phyloP scores from a whole-genome alignment of 2,113 vertebrate species.

The Notothenia rossii region DNA sequence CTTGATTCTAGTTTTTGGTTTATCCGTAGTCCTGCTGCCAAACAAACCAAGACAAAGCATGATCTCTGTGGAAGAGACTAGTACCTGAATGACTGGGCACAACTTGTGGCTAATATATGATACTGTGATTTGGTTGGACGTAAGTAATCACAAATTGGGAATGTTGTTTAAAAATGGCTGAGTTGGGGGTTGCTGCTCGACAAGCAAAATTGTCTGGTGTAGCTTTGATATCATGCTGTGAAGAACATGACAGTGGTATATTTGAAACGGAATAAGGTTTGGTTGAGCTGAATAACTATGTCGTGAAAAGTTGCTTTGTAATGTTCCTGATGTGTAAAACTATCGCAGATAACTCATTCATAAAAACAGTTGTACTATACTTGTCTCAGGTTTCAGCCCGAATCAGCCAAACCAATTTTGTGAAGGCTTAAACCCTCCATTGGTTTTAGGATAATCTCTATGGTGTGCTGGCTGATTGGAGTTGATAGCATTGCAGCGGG shows the following conservation, averaged over 20 bases:
- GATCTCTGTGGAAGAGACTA: not conserved
- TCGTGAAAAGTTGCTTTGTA: not conserved
- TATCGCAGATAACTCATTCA: slow-evolving; percentile 36
- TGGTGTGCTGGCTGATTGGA: slow-evolving; percentile 53
- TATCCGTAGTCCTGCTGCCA: no score
- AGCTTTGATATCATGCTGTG: not conserved
- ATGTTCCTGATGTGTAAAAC: slow-evolving; percentile 3
- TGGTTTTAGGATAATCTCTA: slow-evolving; percentile 50
- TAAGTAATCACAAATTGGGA: not conserved
- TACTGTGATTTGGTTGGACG: not conserved
- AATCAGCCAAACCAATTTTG: slow-evolving; percentile 26
- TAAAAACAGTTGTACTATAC: slow-evolving; percentile 19
- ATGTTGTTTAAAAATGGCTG: not conserved
- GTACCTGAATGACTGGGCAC: not conserved
- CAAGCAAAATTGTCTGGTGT: not conserved
- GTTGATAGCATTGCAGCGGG: slow-evolving; percentile 58
- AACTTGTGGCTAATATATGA: not conserved
- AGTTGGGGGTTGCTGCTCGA: not conserved
- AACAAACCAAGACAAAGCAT: no score
- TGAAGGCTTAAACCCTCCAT: slow-evolving; percentile 29
- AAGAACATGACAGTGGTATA: not conserved
- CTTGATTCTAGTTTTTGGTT: no score
- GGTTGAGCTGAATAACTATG: not conserved
- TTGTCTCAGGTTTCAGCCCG: slow-evolving; percentile 40
- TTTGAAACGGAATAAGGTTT: not conserved